These are phyloP conservation scores for Lampris incognitus DNA, from an alignment of 2,113 vertebrate genomes.

Conservation along the genomic window DNA sequence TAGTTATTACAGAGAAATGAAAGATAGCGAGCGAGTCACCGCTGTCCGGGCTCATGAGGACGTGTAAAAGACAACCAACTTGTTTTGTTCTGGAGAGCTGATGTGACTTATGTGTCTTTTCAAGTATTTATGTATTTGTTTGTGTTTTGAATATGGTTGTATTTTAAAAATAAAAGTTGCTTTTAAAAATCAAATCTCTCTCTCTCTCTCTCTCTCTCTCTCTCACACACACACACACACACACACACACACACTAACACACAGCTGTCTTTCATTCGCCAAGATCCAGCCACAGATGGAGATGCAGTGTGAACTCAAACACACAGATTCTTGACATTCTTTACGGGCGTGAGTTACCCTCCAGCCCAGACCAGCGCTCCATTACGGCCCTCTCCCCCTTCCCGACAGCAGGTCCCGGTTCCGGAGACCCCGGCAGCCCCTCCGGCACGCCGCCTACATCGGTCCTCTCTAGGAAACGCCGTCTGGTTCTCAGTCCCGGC, in stretches of 20 bases:
- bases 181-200: too few relatives aligned
- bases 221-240: conserved; percentile 4
- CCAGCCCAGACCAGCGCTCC: conserved; percentile 38
- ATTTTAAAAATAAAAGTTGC: too few relatives aligned
- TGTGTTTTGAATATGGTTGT: too few relatives aligned
- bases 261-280: conserved; percentile 78
- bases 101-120: too few relatives aligned
- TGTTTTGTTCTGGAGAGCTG: too few relatives aligned
- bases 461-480: conserved; percentile 31
- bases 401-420: conserved; percentile 60
- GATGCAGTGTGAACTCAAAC: conserved; percentile 77
- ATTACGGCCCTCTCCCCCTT: conserved; percentile 30
- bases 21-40: too few relatives aligned
- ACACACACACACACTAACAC: conserved; percentile 21
- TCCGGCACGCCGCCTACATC: conserved; percentile 32
- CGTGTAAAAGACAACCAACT: too few relatives aligned
- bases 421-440: conserved; percentile 27
- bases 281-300: conserved; percentile 68
- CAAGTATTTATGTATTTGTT: too few relatives aligned
- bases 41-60: too few relatives aligned
- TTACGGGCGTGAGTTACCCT: conserved; percentile 68
- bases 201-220: background rate
- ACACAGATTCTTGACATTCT: conserved; percentile 79
- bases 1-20: too few relatives aligned
- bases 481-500: conserved; percentile 11